phyloP scores from a whole-genome alignment of 2,797 vertebrate genomes.

The Vultur gryphus region DNA sequence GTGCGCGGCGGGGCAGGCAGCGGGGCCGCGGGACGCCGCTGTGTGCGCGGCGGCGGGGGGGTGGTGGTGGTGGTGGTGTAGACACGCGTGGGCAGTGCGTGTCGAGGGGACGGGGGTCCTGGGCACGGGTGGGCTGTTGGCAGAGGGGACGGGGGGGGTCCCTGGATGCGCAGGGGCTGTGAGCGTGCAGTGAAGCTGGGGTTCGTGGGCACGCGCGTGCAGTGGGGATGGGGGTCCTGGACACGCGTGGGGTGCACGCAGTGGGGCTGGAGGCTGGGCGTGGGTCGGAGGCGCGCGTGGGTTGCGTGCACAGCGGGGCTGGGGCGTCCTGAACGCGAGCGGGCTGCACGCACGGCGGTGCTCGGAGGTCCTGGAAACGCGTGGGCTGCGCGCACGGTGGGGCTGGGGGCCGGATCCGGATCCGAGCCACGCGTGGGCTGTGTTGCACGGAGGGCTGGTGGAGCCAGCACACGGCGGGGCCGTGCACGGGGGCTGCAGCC shows the following conservation, averaged over 20 bases:
- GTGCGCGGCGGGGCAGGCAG: background rate
- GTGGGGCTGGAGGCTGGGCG: background rate
- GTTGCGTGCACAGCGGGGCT: background rate
- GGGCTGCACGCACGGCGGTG: background rate
- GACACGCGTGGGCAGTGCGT: background rate
- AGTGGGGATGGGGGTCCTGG: background rate
- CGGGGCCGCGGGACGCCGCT: too few species aligned
- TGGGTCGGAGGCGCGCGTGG: background rate
- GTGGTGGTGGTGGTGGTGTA: too few species aligned
- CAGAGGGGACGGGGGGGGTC: background rate
- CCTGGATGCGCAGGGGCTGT: background rate
- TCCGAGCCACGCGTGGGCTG: background rate
- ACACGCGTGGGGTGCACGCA: background rate
- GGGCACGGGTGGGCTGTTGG: background rate
- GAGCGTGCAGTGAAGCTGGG: background rate
- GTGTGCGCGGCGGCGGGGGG: too few species aligned
- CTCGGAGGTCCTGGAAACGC: background rate
- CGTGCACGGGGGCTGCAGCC: background rate
- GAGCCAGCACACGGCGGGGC: background rate
- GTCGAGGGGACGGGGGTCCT: background rate
- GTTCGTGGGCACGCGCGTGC: background rate
- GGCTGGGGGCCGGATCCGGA: background rate
- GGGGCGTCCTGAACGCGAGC: background rate
- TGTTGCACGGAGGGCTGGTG: background rate
- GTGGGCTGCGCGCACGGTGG: background rate